Evolutionary conservation across 2,888 invertebrate species (phyloP), one percentile per base, ranked within the genome.

Genomic region (Archips xylosteana): DNA sequence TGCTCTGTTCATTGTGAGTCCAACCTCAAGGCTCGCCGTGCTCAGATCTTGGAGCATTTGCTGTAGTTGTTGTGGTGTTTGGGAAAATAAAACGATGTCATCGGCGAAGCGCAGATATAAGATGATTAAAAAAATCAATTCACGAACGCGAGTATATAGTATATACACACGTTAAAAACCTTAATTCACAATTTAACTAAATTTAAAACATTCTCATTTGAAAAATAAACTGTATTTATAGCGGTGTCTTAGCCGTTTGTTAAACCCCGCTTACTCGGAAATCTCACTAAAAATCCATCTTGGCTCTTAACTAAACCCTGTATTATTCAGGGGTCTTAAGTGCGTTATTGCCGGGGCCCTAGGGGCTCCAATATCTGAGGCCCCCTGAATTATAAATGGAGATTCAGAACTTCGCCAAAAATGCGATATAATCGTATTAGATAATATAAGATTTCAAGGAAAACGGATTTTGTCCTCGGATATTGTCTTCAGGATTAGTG

Each of bases 271-370:
- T 9, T 34, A 34, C 10, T 51, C 65, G n/a, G 2, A 51, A 65
- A 51, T 51, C 51, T 49, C 36, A 51, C 65, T 64, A 69, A 73
- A 73, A 73, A 73, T 51, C 68, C 66, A 36, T 68, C 71, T 60
- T 32, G 60, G 63, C 63, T 73, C 59, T 69, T 59, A 73, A 68
- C 72, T 64, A 49, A 65, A 12, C 6, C 10, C 39, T 74, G 39
- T 49, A 74, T 74, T 74, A 74, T 74, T 70, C 69, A 74, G 69
- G 12, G 60, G 59, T 23, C 74, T 74, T 74, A 74, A 74, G 74
- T 74, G 74, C 74, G 70, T 69, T 74, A 74, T 70, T 70, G 74
- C 64, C 34, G 57, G 49, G 57, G 42, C 64, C 65, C 54, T 3
- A 45, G 51, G 70, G 64, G 13, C 51, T 60, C 54, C 60, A 42